Conservation (phyloP, 2,797 vertebrate species). For the Megalops cyprinoides region DNA sequence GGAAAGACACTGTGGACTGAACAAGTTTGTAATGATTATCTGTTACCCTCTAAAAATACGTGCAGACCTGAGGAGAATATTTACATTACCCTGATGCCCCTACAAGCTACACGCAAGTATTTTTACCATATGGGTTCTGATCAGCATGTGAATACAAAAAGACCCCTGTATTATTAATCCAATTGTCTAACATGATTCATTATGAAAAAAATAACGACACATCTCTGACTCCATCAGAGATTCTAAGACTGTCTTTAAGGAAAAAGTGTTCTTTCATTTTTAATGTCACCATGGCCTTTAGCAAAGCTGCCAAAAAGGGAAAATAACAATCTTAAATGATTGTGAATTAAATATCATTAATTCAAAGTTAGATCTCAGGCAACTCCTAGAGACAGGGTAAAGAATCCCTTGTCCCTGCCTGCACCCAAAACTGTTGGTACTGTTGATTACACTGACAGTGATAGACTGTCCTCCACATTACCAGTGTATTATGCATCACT, state of each 20-base stretch:
- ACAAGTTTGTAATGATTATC: too few relatives aligned
- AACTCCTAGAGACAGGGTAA: background rate
- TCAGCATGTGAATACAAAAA: too few relatives aligned
- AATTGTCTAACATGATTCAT: background rate
- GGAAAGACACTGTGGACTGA: too few relatives aligned
- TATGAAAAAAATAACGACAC: background rate
- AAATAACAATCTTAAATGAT: background rate
- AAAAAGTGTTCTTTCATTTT: background rate
- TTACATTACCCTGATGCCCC: too few relatives aligned
- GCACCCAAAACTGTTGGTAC: background rate
- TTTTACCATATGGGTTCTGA: too few relatives aligned
- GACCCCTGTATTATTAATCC: background rate
- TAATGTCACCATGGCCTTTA: background rate
- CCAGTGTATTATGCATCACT: background rate
- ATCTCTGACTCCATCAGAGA: background rate
- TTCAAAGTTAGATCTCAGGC: background rate
- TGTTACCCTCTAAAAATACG: too few relatives aligned
- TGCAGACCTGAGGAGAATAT: too few relatives aligned
- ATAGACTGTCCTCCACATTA: background rate
- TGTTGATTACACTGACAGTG: background rate
- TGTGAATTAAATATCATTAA: background rate
- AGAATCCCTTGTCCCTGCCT: background rate
- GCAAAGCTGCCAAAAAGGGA: background rate
- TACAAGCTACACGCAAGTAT: too few relatives aligned
- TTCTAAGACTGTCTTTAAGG: background rate